Evolutionary conservation across 2,113 vertebrate species (phyloP).

Genomic region (Hippocampus guttulatus): DNA sequence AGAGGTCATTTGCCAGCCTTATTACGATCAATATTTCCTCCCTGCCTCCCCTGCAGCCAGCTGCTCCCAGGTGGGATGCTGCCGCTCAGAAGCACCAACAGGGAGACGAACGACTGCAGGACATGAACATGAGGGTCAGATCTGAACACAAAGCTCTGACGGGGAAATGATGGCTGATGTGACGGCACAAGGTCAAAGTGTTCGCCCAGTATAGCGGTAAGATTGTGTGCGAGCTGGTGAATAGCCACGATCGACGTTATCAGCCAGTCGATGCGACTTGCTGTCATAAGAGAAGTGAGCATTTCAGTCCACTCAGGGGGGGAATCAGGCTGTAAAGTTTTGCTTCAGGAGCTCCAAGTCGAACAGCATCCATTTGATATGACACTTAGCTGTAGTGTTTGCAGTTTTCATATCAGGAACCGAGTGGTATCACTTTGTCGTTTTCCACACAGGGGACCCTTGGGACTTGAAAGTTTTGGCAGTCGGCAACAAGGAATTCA

Average conservation of each 20-base stretch:
- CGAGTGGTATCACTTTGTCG: background rate
- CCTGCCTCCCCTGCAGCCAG: constrained; percentile 18
- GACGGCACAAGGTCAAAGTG: constrained; percentile 28
- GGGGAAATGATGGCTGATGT: constrained; percentile 15
- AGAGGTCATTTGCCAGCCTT: constrained; percentile 67
- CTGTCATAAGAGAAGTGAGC: constrained; percentile 8
- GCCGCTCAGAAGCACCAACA: background rate
- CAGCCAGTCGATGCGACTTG: constrained; percentile 7
- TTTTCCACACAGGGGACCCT: background rate
- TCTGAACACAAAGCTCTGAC: background rate
- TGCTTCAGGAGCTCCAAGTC: constrained; percentile 4
- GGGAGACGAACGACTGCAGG: background rate
- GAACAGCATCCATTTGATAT: constrained; percentile 8
- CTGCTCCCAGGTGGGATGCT: constrained; percentile 40
- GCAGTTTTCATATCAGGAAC: background rate
- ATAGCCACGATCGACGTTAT: constrained; percentile 19
- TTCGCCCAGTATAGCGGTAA: constrained; percentile 9
- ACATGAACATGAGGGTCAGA: constrained; percentile 1
- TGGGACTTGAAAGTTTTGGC: background rate
- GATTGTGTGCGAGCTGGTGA: constrained; percentile 20
- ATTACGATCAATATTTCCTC: constrained; percentile 66
- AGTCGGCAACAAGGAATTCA: background rate
- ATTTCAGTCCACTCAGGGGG: constrained; percentile 16
- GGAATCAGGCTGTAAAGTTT: constrained; percentile 3
- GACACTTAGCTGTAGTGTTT: background rate